Percentiles rank a stretch among this genome's conserved stretches.
Evolutionary conservation across 2,113 vertebrate species (phyloP).

Genomic region (Pollachius pollachius): DNA sequence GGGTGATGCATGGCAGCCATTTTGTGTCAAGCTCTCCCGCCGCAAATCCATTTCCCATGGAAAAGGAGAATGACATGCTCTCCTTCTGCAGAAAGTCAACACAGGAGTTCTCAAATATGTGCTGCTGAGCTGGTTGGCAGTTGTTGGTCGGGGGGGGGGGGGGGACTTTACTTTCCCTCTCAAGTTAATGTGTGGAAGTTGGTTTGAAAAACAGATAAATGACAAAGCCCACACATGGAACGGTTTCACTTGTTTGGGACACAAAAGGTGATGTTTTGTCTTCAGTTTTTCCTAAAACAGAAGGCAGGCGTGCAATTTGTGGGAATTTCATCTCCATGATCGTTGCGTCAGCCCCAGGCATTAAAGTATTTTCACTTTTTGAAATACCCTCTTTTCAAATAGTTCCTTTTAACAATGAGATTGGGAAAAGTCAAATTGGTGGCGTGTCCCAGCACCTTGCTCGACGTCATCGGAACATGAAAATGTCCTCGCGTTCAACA

Average conservation of each 20-base stretch:
- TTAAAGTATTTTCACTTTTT: too few species aligned
- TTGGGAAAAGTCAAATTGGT: constrained; percentile 5
- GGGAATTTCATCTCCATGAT: constrained; percentile 29
- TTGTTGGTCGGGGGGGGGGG: constrained; percentile 1
- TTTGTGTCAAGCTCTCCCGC: constrained; percentile 52
- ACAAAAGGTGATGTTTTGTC: constrained; percentile 16
- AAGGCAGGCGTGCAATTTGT: constrained; percentile 27
- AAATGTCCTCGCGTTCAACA: too few species aligned
- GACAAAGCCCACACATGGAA: constrained; percentile 17
- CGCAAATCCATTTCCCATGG: constrained; percentile 54
- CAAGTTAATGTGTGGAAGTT: background rate
- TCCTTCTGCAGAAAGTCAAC: constrained; percentile 25
- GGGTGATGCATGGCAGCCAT: constrained; percentile 55
- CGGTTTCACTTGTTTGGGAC: constrained; percentile 28
- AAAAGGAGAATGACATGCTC: constrained; percentile 32
- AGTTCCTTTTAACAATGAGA: background rate
- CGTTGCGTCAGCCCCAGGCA: constrained; percentile 24
- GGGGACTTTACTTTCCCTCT: constrained; percentile 2
- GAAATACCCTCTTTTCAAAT: too few species aligned
- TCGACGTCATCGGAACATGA: too few species aligned
- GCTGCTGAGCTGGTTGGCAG: constrained; percentile 6
- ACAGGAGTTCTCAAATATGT: constrained; percentile 25
- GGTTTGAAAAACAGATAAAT: constrained; percentile 22
- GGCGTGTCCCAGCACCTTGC: too few species aligned
- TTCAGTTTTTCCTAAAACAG: constrained; percentile 12